Evolutionary conservation across 2,888 invertebrate species (phyloP).

Genomic region (Ellobium chinense): DNA sequence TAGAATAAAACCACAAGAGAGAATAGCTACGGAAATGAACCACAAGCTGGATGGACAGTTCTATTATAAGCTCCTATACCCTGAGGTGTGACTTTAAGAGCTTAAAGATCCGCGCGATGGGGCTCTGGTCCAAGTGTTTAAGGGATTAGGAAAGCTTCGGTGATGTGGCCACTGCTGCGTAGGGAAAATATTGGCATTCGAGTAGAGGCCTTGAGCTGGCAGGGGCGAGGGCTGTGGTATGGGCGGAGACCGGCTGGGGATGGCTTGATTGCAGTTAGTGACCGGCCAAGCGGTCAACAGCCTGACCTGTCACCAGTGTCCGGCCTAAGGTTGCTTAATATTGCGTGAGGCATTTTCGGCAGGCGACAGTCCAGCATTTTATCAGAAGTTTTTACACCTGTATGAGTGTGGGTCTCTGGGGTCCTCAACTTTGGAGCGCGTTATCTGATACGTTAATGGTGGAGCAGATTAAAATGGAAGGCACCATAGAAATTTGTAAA

Average conservation of each 20-base stretch:
- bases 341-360: too few species aligned
- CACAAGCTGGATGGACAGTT: too few species aligned
- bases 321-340: background rate
- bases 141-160: background rate
- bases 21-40: too few species aligned
- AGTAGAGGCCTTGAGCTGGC: background rate
- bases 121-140: background rate
- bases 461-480: too few species aligned
- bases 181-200: background rate
- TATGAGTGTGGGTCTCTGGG: too few species aligned
- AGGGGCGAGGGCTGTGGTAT: background rate
- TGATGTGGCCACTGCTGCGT: background rate
- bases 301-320: background rate
- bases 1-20: too few species aligned
- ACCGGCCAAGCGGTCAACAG: background rate
- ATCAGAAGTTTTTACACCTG: too few species aligned
- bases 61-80: too few species aligned
- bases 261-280: background rate
- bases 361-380: too few species aligned
- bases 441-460: too few species aligned
- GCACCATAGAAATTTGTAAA: too few species aligned
- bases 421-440: too few species aligned
- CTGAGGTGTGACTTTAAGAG: background rate
- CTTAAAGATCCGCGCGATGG: background rate
- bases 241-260: background rate